Evolutionary conservation across 2,797 vertebrate genomes (phyloP).

Genomic region (Squalus acanthias): DNA sequence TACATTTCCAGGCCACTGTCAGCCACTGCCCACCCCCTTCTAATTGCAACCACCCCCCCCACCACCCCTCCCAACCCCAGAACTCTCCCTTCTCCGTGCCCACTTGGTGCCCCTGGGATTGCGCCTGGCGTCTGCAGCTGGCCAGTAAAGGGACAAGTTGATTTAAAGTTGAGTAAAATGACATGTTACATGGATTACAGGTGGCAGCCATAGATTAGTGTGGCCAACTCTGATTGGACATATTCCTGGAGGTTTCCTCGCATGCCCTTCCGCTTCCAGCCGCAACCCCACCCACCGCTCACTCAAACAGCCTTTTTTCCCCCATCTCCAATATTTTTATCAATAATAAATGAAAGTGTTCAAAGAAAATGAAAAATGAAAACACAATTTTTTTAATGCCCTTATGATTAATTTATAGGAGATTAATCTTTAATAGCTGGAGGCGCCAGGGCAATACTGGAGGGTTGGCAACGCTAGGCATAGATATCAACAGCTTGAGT

Average conservation of each 20-base stretch:
- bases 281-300: background rate
- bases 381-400: background rate
- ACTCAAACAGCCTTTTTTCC: background rate
- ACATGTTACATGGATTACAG: background rate
- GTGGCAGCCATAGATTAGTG: too few species aligned
- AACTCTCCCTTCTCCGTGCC: background rate
- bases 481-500: background rate
- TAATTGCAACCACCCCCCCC: too few species aligned
- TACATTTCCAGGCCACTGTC: too few species aligned
- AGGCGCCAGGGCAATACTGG: background rate
- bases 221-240: background rate
- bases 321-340: background rate
- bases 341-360: background rate
- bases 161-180: background rate
- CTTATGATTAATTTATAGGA: background rate
- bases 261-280: background rate
- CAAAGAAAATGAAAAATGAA: background rate
- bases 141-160: background rate
- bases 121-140: background rate
- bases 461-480: background rate
- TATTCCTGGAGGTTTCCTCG: background rate
- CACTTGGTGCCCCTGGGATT: too few species aligned
- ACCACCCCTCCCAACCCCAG: too few species aligned
- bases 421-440: background rate
- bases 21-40: background rate